These are phyloP conservation scores for Deroplatys truncata DNA, from an alignment of 2,888 invertebrate genomes.

Conservation along the genomic window DNA sequence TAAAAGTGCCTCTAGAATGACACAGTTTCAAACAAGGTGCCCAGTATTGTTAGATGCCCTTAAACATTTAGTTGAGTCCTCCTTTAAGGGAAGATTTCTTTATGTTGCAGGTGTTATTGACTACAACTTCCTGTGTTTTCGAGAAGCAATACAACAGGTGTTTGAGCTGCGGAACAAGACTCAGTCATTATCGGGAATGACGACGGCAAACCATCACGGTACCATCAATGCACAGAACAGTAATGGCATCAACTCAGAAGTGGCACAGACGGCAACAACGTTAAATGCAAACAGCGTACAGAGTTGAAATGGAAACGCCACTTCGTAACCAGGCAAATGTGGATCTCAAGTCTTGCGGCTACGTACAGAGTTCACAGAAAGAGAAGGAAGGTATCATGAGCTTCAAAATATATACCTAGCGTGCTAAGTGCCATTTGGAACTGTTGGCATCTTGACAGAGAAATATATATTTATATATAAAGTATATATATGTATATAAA, in stretches of 20 bases:
- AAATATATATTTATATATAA: not conserved
- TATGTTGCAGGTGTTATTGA: conserved; percentile 80
- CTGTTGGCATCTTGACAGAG: not conserved
- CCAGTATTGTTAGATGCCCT: too few relatives aligned
- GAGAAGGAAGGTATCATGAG: too few relatives aligned
- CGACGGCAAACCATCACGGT: conserved; percentile 35
- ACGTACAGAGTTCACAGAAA: not conserved
- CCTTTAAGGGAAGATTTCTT: not conserved
- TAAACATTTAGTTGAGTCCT: too few relatives aligned
- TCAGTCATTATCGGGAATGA: conserved; percentile 46
- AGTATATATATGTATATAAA: not conserved
- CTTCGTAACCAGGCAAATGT: not conserved
- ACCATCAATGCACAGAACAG: not conserved
- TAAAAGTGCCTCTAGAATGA: too few relatives aligned
- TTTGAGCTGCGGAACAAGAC: conserved; percentile 80
- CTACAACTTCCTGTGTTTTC: conserved; percentile 96
- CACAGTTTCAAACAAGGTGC: too few relatives aligned
- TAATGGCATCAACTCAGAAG: not conserved
- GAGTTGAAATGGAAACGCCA: not conserved
- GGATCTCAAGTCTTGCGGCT: not conserved
- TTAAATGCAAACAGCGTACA: not conserved
- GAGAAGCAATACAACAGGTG: conserved; percentile 93
- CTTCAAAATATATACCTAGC: too few relatives aligned
- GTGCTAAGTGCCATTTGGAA: not conserved
- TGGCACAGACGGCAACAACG: not conserved